phyloP scores from a whole-genome alignment of 2,113 vertebrate genomes.

The zebrafish (Danio rerio) region GRCz12tu NC_133188.1:49900001-49900500 shows the following conservation, averaged over 20 bases:
- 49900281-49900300: background rate
- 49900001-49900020: no score
- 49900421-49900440: constrained; percentile 37
- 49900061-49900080: no score
- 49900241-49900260: constrained; percentile 18
- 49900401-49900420: no score
- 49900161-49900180: no score
- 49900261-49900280: background rate
- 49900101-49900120: no score
- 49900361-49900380: constrained; percentile 27
- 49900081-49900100: no score
- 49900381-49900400: constrained; percentile 24
- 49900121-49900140: no score
- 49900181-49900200: no score
- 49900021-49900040: no score
- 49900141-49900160: no score
- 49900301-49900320: background rate
- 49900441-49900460: constrained; percentile 43
- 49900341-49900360: constrained; percentile 46
- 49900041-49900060: no score
- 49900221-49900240: background rate
- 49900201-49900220: background rate
- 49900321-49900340: background rate
- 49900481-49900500: constrained; percentile 41
- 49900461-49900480: constrained; percentile 24